These are phyloP conservation scores for Lycocerus yunnanus DNA, from an alignment of 2,888 invertebrate species.

Conservation along the genomic window DNA sequence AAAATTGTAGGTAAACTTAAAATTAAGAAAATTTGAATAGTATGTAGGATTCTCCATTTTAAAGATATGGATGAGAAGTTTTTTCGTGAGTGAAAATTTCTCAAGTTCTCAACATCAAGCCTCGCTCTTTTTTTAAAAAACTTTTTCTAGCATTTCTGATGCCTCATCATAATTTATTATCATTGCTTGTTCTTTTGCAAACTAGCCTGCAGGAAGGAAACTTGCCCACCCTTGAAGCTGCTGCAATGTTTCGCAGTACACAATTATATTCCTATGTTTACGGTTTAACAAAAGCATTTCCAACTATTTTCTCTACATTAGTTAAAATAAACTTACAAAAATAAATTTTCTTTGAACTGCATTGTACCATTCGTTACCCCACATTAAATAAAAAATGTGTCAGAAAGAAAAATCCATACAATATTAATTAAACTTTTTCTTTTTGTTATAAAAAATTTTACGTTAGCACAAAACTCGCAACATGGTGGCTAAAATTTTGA, in stretches of 20 bases:
- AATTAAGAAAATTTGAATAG: no score
- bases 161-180: no score
- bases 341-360: not conserved
- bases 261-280: not conserved
- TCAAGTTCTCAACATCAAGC: no score
- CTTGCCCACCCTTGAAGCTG: no score
- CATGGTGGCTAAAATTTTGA: not conserved
- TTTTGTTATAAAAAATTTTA: not conserved
- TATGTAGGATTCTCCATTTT: no score
- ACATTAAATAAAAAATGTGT: not conserved
- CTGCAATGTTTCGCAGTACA: not conserved
- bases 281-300: not conserved
- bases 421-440: not conserved
- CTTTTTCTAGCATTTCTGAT: no score
- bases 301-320: not conserved
- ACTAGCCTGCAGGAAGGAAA: no score
- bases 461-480: not conserved
- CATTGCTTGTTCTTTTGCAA: no score
- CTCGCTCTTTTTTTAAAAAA: no score
- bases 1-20: no score
- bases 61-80: no score
- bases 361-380: not conserved
- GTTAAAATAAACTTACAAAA: not conserved
- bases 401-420: not conserved
- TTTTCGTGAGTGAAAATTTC: no score